A percentile compares a stretch with the other conserved stretches of the same genome.
These are phyloP conservation scores for Eristalis pertinax DNA, from an alignment of 2,888 invertebrate genomes.

Conservation along the genomic window DNA sequence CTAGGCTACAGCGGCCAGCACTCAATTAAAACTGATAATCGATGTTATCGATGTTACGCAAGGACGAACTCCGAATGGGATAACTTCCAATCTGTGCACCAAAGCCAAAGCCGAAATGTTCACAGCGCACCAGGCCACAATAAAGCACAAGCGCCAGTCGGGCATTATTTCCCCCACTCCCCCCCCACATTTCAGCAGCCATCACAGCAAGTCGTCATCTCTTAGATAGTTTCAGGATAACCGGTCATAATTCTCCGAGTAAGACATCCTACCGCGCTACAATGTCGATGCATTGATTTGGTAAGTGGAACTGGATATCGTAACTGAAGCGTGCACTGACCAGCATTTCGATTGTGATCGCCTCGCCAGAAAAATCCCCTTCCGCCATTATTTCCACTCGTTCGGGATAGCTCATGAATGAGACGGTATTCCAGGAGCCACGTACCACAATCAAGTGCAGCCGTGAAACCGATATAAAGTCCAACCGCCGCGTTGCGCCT, in stretches of 20 bases:
- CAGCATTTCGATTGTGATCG: neutral
- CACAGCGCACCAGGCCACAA: too few relatives aligned
- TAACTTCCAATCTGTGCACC: too few relatives aligned
- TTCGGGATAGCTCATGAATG: constrained; percentile 9
- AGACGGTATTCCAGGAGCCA: constrained; percentile 3
- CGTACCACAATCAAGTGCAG: constrained; percentile 13
- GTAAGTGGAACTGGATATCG: neutral
- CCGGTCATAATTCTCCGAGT: neutral
- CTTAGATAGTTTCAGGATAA: neutral
- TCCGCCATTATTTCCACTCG: constrained; percentile 2
- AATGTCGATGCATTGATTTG: neutral
- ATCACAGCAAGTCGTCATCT: neutral
- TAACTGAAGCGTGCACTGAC: neutral
- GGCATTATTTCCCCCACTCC: neutral
- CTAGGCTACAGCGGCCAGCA: too few relatives aligned
- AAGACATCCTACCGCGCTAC: neutral
- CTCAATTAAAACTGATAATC: too few relatives aligned
- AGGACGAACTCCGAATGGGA: too few relatives aligned
- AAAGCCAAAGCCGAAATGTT: too few relatives aligned
- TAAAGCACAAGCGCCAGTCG: neutral
- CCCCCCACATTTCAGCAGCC: neutral
- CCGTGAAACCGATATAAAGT: constrained; percentile 46
- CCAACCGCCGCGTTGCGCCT: constrained; percentile 25
- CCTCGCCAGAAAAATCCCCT: neutral
- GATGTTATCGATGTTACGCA: too few relatives aligned